Base-by-base conservation (phyloP, 1,140 invertebrate genomes). In the Caenorhabditis latens region DNA sequence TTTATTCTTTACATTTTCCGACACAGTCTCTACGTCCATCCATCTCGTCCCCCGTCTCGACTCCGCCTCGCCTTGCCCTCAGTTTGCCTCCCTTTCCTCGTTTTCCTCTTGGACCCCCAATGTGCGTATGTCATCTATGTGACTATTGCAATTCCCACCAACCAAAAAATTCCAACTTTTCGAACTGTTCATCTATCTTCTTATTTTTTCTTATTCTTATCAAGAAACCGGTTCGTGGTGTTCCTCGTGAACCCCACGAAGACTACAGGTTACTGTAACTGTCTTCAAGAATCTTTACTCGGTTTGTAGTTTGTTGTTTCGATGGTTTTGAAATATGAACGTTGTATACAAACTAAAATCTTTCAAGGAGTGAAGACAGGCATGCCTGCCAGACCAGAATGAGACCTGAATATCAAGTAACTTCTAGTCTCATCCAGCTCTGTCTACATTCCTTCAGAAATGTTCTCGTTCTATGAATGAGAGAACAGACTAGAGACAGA, bases 81-180 rank as follows among this genome's bases (percentile, higher is more conserved):
- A 79, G 71, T 79, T 79, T 79, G 71, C 71, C 71, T 79, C 71
- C 71, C 43, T 79, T n/a, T 48, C 14, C 46, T 79, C 71, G 50
- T 79, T 79, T 79, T 79, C 71, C 71, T 79, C 71, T 48, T 79
- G 71, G 71, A 79, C 71, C 71, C 71, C 71, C 46, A 79, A 79
- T 79, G 71, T 79, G 46, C 46, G 46, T 24, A 79, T 79, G 46
- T 79, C 71, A 79, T 79, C 71, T 79, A 79, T 79, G 46, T 53
- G 71, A 79, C 71, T 79, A 79, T 79, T 79, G 71, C 46, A 50
- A 79, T 50, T 79, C 32, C 32, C 32, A 32, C 32, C 32, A 32
- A n/a, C 46, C 9, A 48, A 79, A 48, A 79, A 79, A 79, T 79
- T 79, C 53, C 43, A 79, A 79, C 53, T 43, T 79, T 79, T 6